Evolutionary conservation across 2,888 invertebrate species (phyloP).

Genomic region (Aporophyla nigra): DNA sequence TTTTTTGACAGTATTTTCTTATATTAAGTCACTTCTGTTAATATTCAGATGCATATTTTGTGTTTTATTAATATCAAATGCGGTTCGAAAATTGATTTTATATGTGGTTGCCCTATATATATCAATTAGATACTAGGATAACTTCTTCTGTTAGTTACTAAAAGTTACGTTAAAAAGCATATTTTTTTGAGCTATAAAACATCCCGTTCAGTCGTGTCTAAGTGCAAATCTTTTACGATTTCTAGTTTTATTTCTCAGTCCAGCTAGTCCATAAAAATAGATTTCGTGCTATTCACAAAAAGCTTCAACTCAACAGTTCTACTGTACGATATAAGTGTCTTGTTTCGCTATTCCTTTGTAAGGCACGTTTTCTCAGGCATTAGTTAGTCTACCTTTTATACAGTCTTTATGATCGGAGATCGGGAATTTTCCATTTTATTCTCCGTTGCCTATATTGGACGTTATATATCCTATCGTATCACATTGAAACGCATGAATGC

Average conservation of each 20-base stretch:
- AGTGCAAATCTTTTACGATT: constrained; percentile 11
- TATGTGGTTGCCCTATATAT: background rate
- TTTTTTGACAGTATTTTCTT: background rate
- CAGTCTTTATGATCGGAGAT: constrained; percentile 31
- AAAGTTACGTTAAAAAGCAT: no score
- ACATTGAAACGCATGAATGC: constrained; percentile 64
- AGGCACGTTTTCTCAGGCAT: constrained; percentile 28
- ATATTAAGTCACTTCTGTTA: background rate
- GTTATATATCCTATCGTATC: constrained; percentile 45
- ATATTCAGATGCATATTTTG: background rate
- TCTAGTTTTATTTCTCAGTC: constrained; percentile 13
- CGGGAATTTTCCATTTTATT: constrained; percentile 38
- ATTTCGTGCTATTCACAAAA: constrained; percentile 22
- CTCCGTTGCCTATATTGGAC: constrained; percentile 29
- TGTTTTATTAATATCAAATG: background rate
- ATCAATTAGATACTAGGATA: background rate
- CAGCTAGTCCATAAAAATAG: constrained; percentile 15
- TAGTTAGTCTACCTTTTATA: constrained; percentile 38
- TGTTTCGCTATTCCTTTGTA: constrained; percentile 42
- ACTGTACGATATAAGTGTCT: constrained; percentile 31
- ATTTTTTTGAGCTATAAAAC: constrained; percentile 17
- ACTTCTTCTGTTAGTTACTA: background rate
- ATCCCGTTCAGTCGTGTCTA: background rate
- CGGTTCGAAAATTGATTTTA: constrained; percentile 1
- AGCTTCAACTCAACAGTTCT: constrained; percentile 23